phyloP scores from a whole-genome alignment of 2,113 vertebrate species.

The Plecturocebus donacophilus region DNA sequence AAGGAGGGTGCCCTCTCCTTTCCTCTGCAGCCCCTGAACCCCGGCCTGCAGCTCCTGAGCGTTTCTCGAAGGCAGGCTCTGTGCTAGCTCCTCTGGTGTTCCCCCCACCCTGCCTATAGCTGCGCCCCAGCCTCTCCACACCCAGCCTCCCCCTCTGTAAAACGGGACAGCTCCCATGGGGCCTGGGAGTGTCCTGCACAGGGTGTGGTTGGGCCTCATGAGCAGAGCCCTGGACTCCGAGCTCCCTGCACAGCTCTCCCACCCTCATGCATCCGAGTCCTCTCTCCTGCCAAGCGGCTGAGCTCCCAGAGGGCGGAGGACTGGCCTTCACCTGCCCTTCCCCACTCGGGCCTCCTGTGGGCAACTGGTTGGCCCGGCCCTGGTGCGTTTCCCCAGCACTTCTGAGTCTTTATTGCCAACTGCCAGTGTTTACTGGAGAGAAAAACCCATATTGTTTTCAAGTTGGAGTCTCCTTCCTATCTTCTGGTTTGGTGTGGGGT shows the following conservation, averaged over 20 bases:
- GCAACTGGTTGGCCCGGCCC: no score
- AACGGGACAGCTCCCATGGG: rapidly evolving
- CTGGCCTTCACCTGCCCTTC: rapidly evolving
- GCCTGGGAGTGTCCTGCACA: rapidly evolving
- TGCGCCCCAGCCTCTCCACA: background rate
- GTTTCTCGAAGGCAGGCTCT: rapidly evolving
- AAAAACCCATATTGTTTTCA: rapidly evolving
- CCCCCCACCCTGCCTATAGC: background rate
- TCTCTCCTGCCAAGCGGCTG: rapidly evolving
- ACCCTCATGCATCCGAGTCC: background rate
- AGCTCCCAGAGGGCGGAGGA: rapidly evolving
- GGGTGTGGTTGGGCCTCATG: rapidly evolving
- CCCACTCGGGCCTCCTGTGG: rapidly evolving
- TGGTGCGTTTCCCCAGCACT: rapidly evolving
- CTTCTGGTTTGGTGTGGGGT: background rate
- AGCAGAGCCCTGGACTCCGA: rapidly evolving
- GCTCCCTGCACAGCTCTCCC: background rate
- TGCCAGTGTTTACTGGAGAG: rapidly evolving
- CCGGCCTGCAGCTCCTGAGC: rapidly evolving
- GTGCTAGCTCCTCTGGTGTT: background rate
- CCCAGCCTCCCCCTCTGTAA: background rate
- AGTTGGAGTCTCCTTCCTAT: no score
- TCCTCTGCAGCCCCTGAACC: no score
- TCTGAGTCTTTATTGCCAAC: rapidly evolving
- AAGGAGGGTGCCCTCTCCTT: rapidly evolving